phyloP scores from a whole-genome alignment of 1,140 invertebrate species.

The Neodiprion pinetum region DNA sequence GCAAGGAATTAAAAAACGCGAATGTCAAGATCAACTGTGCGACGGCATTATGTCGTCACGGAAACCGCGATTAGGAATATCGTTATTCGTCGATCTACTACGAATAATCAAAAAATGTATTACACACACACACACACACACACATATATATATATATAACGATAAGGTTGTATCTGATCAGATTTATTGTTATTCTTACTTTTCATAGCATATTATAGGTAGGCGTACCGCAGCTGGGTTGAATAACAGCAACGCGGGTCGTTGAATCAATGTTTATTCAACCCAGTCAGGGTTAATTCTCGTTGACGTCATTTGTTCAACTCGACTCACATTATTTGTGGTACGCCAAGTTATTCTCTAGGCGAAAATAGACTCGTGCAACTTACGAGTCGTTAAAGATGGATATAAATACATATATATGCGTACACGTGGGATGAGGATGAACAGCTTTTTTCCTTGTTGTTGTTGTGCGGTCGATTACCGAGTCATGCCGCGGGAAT shows the following conservation, averaged over 20 bases:
- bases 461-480: not conserved
- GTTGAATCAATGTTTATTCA: not conserved
- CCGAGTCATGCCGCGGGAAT: not conserved
- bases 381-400: too few species aligned
- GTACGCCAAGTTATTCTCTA: not conserved
- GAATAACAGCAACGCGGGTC: not conserved
- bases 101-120: not conserved
- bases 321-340: not conserved
- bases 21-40: too few species aligned
- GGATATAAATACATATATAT: too few species aligned
- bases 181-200: not conserved
- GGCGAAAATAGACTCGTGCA: not conserved
- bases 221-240: not conserved
- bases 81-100: not conserved
- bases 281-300: not conserved
- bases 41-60: too few species aligned
- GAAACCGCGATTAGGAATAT: too few species aligned
- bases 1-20: too few species aligned
- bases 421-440: too few species aligned
- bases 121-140: too few species aligned
- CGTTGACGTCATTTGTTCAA: not conserved
- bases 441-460: not conserved
- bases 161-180: not conserved
- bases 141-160: not conserved
- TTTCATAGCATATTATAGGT: not conserved